phyloP scores from a whole-genome alignment of 2,797 vertebrate genomes.

The Acrocephalus scirpaceus region DNA sequence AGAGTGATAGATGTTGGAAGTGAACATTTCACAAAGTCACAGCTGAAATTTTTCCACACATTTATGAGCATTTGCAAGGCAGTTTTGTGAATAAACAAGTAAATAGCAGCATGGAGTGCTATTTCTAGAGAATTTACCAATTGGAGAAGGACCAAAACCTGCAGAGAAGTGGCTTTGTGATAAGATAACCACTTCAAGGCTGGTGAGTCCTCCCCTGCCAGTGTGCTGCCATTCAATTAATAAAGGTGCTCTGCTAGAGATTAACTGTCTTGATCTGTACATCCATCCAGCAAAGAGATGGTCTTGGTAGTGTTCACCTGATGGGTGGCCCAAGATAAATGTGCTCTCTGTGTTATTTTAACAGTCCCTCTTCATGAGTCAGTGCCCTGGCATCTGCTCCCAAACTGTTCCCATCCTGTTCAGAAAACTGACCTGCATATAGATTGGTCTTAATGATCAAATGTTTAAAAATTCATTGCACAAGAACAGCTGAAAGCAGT shows the following conservation, averaged over 20 bases:
- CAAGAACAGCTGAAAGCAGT: conserved; percentile 83
- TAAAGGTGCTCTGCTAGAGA: conserved; percentile 25
- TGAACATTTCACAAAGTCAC: not conserved
- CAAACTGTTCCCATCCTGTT: conserved; percentile 82
- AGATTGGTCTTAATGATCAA: conserved; percentile 83
- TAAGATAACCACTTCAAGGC: not conserved
- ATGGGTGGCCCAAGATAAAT: conserved; percentile 71
- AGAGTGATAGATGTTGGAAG: not conserved
- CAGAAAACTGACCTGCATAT: conserved; percentile 82
- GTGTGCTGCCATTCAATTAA: conserved; percentile 4
- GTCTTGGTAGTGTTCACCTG: conserved; percentile 48
- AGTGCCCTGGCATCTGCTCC: conserved; percentile 79
- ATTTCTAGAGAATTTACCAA: not conserved
- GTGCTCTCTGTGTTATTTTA: conserved; percentile 70
- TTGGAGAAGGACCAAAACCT: not conserved
- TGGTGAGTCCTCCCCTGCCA: not conserved
- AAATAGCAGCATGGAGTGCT: not conserved
- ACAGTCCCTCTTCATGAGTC: conserved; percentile 72
- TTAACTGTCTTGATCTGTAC: conserved; percentile 41
- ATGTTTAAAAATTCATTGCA: conserved; percentile 83
- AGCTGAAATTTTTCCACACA: not conserved
- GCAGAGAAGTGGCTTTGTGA: not conserved
- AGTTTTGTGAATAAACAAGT: not conserved
- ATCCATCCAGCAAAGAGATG: conserved; percentile 8
- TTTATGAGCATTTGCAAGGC: not conserved